Conservation (phyloP, 2,113 vertebrate genomes). For the Zapornia atra region DNA sequence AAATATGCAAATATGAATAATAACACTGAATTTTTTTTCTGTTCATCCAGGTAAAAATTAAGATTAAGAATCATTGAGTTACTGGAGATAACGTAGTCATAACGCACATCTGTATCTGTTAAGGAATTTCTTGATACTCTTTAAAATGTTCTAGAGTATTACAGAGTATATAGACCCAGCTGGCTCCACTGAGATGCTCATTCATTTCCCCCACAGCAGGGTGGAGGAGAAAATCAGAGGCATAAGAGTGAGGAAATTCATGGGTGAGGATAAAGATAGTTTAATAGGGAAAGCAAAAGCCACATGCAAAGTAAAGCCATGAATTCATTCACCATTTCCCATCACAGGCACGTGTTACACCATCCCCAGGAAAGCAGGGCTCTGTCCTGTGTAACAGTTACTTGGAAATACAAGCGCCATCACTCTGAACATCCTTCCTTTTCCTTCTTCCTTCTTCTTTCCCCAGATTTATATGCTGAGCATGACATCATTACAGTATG, state of each 20-base stretch:
- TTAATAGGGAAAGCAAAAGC: background rate
- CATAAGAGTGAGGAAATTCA: background rate
- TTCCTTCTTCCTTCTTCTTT: too few species aligned
- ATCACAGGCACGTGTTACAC: background rate
- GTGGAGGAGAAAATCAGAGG: background rate
- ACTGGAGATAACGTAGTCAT: background rate
- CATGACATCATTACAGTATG: accelerated
- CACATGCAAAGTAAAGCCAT: background rate
- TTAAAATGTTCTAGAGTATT: background rate
- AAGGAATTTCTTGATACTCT: background rate
- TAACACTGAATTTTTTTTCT: background rate
- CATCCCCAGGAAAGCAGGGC: background rate
- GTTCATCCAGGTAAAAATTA: background rate
- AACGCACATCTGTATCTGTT: background rate
- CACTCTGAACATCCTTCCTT: accelerated
- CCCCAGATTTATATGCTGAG: background rate
- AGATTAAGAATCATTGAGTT: background rate
- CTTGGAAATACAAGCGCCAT: background rate
- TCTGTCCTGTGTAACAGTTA: accelerated
- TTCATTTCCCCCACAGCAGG: background rate
- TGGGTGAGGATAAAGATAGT: background rate
- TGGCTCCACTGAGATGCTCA: background rate
- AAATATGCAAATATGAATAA: background rate
- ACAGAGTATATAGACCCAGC: too few species aligned
- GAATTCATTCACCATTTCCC: background rate